Conservation (phyloP, 1,140 invertebrate species). For the Trichogramma pretiosum region DNA sequence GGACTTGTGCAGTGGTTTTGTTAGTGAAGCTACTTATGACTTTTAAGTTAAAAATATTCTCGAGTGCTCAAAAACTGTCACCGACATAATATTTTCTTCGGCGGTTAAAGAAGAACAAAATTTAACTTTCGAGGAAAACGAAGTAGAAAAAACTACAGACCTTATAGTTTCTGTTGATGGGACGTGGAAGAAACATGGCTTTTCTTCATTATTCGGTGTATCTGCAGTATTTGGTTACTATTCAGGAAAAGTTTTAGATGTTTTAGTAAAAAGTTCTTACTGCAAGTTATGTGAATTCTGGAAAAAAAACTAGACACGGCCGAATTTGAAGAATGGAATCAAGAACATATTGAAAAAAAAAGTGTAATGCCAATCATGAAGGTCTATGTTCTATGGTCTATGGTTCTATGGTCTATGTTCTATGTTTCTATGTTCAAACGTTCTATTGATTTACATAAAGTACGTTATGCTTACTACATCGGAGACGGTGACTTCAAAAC, state of each 20-base stretch:
- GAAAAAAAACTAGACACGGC: slow-evolving; percentile 4
- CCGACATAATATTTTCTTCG: slow-evolving; percentile 13
- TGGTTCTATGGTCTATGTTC: slow-evolving; percentile 11
- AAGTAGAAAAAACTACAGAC: not conserved
- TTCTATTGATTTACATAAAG: not conserved
- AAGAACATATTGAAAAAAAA: not conserved
- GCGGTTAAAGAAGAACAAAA: not conserved
- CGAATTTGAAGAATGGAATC: not conserved
- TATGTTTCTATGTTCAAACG: slow-evolving; percentile 17
- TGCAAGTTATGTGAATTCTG: slow-evolving; percentile 1
- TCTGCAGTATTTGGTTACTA: not conserved
- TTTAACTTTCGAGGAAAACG: not conserved
- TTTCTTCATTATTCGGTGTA: not conserved
- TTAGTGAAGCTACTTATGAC: slow-evolving; percentile 18
- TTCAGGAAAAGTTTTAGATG: slow-evolving; percentile 1
- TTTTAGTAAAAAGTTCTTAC: not conserved
- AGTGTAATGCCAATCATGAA: slow-evolving; percentile 8
- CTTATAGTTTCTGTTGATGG: slow-evolving; percentile 1
- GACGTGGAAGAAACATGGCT: not conserved
- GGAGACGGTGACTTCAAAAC: slow-evolving; percentile 5
- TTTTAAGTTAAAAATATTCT: slow-evolving; percentile 5
- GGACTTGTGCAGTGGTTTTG: slow-evolving; percentile 11
- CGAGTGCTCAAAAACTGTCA: slow-evolving; percentile 7
- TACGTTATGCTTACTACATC: slow-evolving; percentile 6
- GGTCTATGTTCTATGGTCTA: slow-evolving; percentile 5